Conservation (phyloP, 2,888 invertebrate species). For the Trimorus sp. region DNA sequence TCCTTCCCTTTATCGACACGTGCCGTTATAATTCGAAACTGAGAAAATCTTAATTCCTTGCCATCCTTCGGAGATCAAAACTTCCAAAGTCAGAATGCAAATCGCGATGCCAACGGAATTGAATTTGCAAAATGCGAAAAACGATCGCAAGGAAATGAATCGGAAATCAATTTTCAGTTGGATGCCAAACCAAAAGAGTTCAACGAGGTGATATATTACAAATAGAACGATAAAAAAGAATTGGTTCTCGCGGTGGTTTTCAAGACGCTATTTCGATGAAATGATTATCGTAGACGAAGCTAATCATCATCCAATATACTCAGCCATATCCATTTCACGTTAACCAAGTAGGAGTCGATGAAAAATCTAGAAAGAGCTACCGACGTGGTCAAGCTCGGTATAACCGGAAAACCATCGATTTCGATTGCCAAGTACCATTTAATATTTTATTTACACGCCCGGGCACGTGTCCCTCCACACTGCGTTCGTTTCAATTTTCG, state of each 20-base stretch:
- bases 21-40: background rate
- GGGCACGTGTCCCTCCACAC: conserved; percentile 3
- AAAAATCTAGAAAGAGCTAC: conserved; percentile 46
- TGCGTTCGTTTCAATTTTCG: conserved; percentile 13
- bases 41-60: conserved; percentile 6
- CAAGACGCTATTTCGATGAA: conserved; percentile 9
- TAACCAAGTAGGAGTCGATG: conserved; percentile 44
- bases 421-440: conserved; percentile 39
- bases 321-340: conserved; percentile 36
- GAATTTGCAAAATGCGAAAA: background rate
- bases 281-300: conserved; percentile 18
- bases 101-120: conserved; percentile 3
- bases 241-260: background rate
- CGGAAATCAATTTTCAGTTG: conserved; percentile 18
- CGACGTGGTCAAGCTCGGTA: conserved; percentile 36
- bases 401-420: conserved; percentile 43
- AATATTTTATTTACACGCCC: conserved; percentile 40
- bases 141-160: conserved; percentile 16
- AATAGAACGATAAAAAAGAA: background rate
- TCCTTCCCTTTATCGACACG: conserved; percentile 1
- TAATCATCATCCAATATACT: conserved; percentile 34
- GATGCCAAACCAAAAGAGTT: too few species aligned
- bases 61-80: background rate
- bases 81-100: conserved; percentile 12
- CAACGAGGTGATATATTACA: too few species aligned